Evolutionary conservation across 2,888 invertebrate genomes (phyloP).

Genomic region (Amblyteles armatorius): DNA sequence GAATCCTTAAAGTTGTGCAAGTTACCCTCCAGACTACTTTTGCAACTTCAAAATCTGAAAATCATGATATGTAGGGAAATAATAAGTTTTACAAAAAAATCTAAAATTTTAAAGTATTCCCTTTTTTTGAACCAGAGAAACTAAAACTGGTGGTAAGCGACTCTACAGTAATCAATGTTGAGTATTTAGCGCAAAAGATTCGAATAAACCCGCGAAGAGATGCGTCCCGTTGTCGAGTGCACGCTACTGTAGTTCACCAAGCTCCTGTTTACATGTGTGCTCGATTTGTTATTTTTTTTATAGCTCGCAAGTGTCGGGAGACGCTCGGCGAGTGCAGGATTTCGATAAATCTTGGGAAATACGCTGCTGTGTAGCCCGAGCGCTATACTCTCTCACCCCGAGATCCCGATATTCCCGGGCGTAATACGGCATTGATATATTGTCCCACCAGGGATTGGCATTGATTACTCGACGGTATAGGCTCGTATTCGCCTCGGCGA

Average conservation of each 20-base stretch:
- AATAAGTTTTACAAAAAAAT: too few species aligned
- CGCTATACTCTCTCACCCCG: conserved; percentile 10
- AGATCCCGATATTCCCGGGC: conserved; percentile 34
- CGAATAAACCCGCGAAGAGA: too few species aligned
- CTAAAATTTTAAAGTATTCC: too few species aligned
- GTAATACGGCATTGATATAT: conserved; percentile 59
- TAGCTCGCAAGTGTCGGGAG: background rate
- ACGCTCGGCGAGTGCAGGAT: background rate
- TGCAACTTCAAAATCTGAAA: too few species aligned
- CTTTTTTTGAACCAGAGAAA: too few species aligned
- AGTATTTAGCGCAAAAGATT: too few species aligned
- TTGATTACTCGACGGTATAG: conserved; percentile 48
- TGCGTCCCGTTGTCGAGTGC: background rate
- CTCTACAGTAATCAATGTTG: too few species aligned
- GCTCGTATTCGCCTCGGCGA: conserved; percentile 16
- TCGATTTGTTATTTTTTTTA: conserved; percentile 24
- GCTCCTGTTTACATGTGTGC: conserved; percentile 3
- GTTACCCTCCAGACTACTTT: too few species aligned
- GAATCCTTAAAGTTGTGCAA: too few species aligned
- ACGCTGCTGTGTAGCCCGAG: conserved; percentile 4
- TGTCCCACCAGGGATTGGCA: conserved; percentile 44
- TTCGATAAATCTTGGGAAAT: conserved; percentile 46
- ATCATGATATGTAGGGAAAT: too few species aligned
- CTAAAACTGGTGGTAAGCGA: too few species aligned
- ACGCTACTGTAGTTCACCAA: background rate